Evolutionary conservation across 2,113 vertebrate species (phyloP), one percentile per base, ranked within the genome.

Genomic region (Macquaria australasica): DNA sequence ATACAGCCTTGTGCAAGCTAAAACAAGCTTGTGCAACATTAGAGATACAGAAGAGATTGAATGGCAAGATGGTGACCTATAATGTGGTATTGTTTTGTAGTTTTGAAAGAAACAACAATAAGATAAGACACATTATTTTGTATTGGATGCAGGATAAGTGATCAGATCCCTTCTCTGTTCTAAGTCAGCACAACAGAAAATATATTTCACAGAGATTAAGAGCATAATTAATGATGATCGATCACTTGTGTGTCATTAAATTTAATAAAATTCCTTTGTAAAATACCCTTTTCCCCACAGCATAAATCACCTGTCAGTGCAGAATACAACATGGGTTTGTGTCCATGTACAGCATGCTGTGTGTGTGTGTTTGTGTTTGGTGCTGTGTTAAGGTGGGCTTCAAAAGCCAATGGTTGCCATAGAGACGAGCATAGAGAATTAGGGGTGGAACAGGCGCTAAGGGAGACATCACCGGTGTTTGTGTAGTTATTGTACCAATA

Each of bases 331-430:
- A 50, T 8, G 28, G 31, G 21, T 50, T 70, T 75, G 64, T 70
- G 37, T 82, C 43, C 25, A 18, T 56, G 55, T 63, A 31, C 43
- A 25, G 68, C 9, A 2, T 34, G 63, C 55, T 45, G 25, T 73
- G 12, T 60, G 9, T 60, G 9, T 55, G 43, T 64, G 67, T 66
- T 15, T 77, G 62, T 83, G 2, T 62, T 48, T 23, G 25, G 48
- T 66, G 43, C 55, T 73, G 45, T 73, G 64, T 71, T 16, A 58
- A 43, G 77, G 64, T 67, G 43, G 66, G 73, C 66, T 79, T 91
- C 56, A 86, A 91, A 92, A 87, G 63, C 87, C 83, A 56, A 41
- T 67, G 60, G 94, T 95, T 95, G 90, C 93, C 87, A 95, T 95
- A 83, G 94, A 91, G 85, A 96, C 81, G 43, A 88, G 84, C 75